Evolutionary conservation across 2,888 invertebrate genomes (phyloP).

Genomic region (Calameuta idolon): DNA sequence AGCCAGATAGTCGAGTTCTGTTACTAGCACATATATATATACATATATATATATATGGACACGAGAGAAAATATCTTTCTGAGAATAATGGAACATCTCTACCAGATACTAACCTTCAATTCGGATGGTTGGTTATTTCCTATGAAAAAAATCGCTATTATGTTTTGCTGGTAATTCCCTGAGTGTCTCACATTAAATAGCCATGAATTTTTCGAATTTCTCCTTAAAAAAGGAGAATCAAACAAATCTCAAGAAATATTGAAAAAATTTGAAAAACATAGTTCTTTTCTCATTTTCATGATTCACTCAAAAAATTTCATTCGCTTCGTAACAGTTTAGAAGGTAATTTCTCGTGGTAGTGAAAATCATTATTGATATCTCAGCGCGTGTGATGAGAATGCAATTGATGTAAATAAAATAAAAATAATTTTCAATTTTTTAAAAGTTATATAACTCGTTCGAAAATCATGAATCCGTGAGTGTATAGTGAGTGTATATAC

Average conservation of each 20-base stretch:
- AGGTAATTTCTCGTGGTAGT: neutral
- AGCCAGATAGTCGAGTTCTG: slow-evolving; percentile 28
- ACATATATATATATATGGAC: neutral
- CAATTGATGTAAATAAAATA: neutral
- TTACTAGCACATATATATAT: neutral
- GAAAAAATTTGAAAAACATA: too few relatives aligned
- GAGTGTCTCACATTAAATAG: neutral
- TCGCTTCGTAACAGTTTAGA: neutral
- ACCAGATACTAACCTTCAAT: neutral
- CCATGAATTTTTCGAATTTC: neutral
- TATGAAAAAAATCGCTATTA: neutral
- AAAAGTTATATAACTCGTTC: neutral
- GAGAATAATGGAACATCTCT: neutral
- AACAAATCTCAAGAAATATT: neutral
- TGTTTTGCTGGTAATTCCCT: neutral
- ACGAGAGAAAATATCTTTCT: neutral
- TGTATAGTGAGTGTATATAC: neutral
- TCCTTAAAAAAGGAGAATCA: too few relatives aligned
- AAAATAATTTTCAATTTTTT: neutral
- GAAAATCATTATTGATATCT: neutral
- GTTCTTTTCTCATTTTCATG: neutral
- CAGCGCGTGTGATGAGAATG: neutral
- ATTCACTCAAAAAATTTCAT: too few relatives aligned
- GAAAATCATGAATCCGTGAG: neutral
- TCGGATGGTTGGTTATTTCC: neutral